Evolutionary conservation across 2,888 invertebrate genomes (phyloP).

Genomic region (Leistus spinibarbis): DNA sequence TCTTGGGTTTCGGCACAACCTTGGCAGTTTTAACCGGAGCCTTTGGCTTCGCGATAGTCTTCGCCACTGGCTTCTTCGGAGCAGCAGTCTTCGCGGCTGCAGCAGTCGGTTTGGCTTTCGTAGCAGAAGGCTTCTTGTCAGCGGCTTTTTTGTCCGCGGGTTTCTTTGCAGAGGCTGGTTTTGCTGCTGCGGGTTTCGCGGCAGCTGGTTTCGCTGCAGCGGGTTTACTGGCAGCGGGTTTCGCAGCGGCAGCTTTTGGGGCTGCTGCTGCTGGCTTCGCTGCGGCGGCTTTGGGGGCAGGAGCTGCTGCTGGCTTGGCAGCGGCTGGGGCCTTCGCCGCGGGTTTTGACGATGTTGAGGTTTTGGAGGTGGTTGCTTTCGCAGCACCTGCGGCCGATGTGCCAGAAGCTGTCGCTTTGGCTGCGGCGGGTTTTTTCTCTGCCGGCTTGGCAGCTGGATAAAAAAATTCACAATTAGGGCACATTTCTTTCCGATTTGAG

Average conservation of each 20-base stretch:
- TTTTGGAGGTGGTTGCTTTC: slow-evolving; percentile 52
- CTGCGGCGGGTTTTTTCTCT: slow-evolving; percentile 58
- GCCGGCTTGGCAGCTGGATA: slow-evolving; percentile 62
- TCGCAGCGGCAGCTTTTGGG: slow-evolving; percentile 55
- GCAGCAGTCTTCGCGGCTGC: slow-evolving; percentile 44
- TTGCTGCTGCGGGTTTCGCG: slow-evolving; percentile 52
- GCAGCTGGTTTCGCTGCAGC: slow-evolving; percentile 53
- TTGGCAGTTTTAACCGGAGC: slow-evolving; percentile 51
- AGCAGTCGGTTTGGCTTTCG: slow-evolving; percentile 48
- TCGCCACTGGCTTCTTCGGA: slow-evolving; percentile 49
- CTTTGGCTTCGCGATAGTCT: slow-evolving; percentile 63
- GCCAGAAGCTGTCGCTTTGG: slow-evolving; percentile 57
- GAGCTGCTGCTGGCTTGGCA: slow-evolving; percentile 52
- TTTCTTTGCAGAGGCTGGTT: slow-evolving; percentile 53
- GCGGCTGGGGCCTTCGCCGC: slow-evolving; percentile 54
- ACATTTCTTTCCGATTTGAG: too few relatives aligned
- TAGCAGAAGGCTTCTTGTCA: slow-evolving; percentile 52
- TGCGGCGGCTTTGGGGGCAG: slow-evolving; percentile 52
- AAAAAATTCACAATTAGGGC: too few relatives aligned
- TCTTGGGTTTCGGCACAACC: slow-evolving; percentile 61
- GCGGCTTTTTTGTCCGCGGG: slow-evolving; percentile 56
- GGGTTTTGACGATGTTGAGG: slow-evolving; percentile 45
- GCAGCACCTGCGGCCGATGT: slow-evolving; percentile 54
- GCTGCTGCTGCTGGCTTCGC: slow-evolving; percentile 57
- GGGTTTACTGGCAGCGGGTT: slow-evolving; percentile 54